Evolutionary conservation across 2,113 vertebrate species (phyloP).

Genomic region (Platysteira castanea): DNA sequence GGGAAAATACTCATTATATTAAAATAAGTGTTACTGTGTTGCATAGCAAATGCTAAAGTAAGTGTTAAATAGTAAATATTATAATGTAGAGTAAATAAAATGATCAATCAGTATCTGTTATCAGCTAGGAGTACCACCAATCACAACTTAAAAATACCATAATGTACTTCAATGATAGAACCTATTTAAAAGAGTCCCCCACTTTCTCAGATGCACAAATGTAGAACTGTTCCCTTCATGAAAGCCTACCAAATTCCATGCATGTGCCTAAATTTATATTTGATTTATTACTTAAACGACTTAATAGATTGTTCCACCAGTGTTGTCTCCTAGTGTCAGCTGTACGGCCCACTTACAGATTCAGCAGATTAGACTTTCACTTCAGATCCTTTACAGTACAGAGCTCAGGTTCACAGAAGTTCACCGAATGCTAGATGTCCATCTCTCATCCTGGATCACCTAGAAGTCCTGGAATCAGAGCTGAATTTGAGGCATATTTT

Average conservation of each 20-base stretch:
- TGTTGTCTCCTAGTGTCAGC: neutral
- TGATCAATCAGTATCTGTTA: rapidly evolving
- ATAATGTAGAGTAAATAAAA: neutral
- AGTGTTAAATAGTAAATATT: neutral
- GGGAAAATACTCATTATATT: neutral
- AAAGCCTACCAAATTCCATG: neutral
- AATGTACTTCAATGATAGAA: neutral
- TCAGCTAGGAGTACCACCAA: neutral
- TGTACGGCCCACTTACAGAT: neutral
- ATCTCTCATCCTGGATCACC: neutral
- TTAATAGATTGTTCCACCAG: neutral
- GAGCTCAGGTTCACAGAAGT: neutral
- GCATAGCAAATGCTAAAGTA: neutral
- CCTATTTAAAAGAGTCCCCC: neutral
- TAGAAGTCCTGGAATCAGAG: neutral
- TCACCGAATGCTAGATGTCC: neutral
- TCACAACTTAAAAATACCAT: neutral
- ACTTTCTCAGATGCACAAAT: neutral
- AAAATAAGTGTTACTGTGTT: neutral
- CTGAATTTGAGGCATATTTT: neutral
- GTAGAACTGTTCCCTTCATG: neutral
- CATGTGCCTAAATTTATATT: neutral
- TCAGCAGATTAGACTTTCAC: neutral
- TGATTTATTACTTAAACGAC: neutral
- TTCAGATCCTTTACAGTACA: neutral